Conservation (phyloP, 2,888 invertebrate genomes). For the Sycophila texana region DNA sequence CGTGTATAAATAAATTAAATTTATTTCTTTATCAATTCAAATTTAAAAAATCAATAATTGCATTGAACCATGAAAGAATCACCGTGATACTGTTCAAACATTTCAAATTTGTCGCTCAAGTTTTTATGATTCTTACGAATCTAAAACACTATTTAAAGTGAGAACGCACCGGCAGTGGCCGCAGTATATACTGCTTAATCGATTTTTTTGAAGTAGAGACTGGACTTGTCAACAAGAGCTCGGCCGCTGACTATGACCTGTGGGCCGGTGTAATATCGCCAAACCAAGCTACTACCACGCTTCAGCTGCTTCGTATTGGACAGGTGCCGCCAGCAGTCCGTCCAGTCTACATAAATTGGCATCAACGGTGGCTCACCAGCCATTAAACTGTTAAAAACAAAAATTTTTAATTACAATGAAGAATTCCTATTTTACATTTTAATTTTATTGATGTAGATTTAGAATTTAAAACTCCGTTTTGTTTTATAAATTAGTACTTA, state of each 20-base stretch:
- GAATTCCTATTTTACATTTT: not conserved
- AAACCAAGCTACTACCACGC: constrained; percentile 89
- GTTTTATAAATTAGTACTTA: constrained; percentile 68
- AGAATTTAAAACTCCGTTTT: not conserved
- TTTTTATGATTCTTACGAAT: too few species aligned
- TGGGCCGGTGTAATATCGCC: constrained; percentile 83
- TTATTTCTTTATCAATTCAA: too few species aligned
- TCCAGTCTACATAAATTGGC: constrained; percentile 89
- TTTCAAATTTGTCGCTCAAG: too few species aligned
- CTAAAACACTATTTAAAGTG: constrained; percentile 5
- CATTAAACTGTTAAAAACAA: constrained; percentile 65
- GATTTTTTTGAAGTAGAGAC: constrained; percentile 30
- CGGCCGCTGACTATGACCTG: constrained; percentile 61
- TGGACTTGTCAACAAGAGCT: constrained; percentile 37
- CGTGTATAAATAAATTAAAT: too few species aligned
- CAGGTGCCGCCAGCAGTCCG: constrained; percentile 89
- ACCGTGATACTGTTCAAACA: too few species aligned
- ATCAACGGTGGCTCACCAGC: constrained; percentile 91
- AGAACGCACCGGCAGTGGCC: constrained; percentile 30
- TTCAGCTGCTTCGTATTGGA: constrained; percentile 86
- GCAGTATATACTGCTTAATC: constrained; percentile 16
- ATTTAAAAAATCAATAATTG: too few species aligned
- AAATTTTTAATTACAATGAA: not conserved
- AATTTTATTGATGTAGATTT: not conserved
- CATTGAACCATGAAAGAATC: too few species aligned